These are phyloP conservation scores for Rhimphoctona megacephalus DNA, from an alignment of 2,888 invertebrate genomes.

Conservation along the genomic window DNA sequence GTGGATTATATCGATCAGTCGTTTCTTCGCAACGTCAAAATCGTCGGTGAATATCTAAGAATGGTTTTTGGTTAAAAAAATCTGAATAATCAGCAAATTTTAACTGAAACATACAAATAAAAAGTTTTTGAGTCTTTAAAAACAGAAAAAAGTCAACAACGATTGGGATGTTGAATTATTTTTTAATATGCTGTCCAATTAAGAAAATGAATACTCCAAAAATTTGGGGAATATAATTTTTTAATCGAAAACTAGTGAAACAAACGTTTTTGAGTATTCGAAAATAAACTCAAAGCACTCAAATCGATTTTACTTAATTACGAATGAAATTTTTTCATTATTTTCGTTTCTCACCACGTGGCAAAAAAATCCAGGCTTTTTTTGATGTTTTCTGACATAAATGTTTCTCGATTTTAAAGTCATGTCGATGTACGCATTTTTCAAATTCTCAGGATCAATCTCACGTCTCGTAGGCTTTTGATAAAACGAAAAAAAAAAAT, in stretches of 20 bases:
- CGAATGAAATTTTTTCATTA: too few species aligned
- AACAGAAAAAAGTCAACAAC: not conserved
- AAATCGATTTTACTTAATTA: too few species aligned
- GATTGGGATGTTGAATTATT: not conserved
- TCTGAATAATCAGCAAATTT: not conserved
- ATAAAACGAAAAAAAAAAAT: not conserved
- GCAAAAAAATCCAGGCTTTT: slow-evolving; percentile 82
- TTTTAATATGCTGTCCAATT: too few species aligned
- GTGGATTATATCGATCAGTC: slow-evolving; percentile 71
- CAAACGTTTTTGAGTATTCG: not conserved
- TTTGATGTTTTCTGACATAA: slow-evolving; percentile 78
- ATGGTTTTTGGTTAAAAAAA: not conserved
- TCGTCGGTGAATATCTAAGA: slow-evolving; percentile 77
- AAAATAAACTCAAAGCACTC: too few species aligned
- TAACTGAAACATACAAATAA: too few species aligned
- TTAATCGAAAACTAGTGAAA: not conserved
- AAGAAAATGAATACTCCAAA: not conserved
- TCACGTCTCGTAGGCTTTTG: slow-evolving; percentile 50
- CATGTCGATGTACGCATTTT: slow-evolving; percentile 74
- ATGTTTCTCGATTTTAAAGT: slow-evolving; percentile 77
- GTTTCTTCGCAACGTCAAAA: slow-evolving; percentile 71
- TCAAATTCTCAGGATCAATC: slow-evolving; percentile 70
- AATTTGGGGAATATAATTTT: not conserved
- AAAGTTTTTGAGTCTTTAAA: not conserved
- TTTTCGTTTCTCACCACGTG: slow-evolving; percentile 74